Evolutionary conservation across 2,113 vertebrate species (phyloP).

Genomic region (Lampris megalopsis): DNA sequence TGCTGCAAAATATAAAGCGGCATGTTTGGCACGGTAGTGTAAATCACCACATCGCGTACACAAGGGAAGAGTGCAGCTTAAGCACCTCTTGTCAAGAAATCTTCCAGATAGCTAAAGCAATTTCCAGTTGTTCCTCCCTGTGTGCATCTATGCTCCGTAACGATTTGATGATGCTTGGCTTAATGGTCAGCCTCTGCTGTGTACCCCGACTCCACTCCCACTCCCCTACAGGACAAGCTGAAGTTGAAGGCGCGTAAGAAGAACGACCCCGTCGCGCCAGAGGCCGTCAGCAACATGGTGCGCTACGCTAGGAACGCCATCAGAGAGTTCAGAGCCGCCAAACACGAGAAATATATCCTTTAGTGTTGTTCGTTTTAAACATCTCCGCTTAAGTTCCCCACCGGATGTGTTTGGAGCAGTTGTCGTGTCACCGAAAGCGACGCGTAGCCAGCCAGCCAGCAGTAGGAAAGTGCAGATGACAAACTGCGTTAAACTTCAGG

Average conservation of each 20-base stretch:
- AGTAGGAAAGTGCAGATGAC: too few species aligned
- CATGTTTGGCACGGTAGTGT: not conserved
- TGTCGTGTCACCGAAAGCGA: too few species aligned
- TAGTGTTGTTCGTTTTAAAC: not conserved
- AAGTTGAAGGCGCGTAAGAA: slow-evolving; percentile 90
- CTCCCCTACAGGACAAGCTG: slow-evolving; percentile 85
- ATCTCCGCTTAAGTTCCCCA: too few species aligned
- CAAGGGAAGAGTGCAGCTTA: too few species aligned
- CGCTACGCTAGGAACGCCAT: slow-evolving; percentile 89
- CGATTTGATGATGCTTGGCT: too few species aligned
- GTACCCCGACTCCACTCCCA: not conserved
- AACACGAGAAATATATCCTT: slow-evolving; percentile 96
- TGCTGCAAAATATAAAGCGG: not conserved
- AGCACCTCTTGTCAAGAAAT: too few species aligned
- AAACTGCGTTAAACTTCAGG: too few species aligned
- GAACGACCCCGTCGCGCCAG: slow-evolving; percentile 81
- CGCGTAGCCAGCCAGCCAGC: too few species aligned
- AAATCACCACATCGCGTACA: too few species aligned
- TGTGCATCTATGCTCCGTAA: too few species aligned
- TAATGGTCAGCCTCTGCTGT: too few species aligned
- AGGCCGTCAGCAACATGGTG: slow-evolving; percentile 86
- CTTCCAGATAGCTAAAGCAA: not conserved
- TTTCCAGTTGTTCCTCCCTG: not conserved
- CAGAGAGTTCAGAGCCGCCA: slow-evolving; percentile 90
- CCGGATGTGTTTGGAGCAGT: too few species aligned